These are phyloP conservation scores for Antheraea mylitta DNA, from an alignment of 1,140 invertebrate species.

Conservation along the genomic window DNA sequence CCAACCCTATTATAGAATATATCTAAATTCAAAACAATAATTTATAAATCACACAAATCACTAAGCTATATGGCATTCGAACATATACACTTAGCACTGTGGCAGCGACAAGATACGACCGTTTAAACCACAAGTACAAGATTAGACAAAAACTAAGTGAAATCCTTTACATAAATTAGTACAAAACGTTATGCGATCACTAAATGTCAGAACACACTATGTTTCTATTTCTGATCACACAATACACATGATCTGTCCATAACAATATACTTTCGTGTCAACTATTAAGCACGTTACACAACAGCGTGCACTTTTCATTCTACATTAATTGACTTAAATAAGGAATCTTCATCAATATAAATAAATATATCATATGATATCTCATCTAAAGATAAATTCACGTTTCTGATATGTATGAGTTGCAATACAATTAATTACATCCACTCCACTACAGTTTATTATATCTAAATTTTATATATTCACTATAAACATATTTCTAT, in stretches of 20 bases:
- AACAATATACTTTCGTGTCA: neutral
- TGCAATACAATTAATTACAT: constrained; percentile 38
- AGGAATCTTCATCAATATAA: constrained; percentile 70
- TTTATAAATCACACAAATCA: no score
- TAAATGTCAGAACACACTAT: neutral
- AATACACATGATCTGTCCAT: neutral
- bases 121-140: no score
- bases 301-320: constrained; percentile 36
- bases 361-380: constrained; percentile 31
- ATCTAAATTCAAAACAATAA: no score
- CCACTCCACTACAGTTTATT: constrained; percentile 57
- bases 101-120: neutral
- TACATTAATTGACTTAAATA: constrained; percentile 77
- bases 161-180: no score
- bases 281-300: constrained; percentile 35
- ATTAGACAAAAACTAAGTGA: no score
- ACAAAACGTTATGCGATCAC: neutral
- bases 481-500: constrained; percentile 41
- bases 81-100: no score
- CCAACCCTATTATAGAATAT: no score
- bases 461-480: constrained; percentile 48
- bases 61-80: no score
- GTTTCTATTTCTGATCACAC: neutral
- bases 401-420: constrained; percentile 70
- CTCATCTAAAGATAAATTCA: constrained; percentile 20